Percentiles rank a stretch among this genome's conserved stretches.
These are phyloP conservation scores for Mormoops blainvillei DNA, from an alignment of 2,113 vertebrate species.

Conservation along the genomic window DNA sequence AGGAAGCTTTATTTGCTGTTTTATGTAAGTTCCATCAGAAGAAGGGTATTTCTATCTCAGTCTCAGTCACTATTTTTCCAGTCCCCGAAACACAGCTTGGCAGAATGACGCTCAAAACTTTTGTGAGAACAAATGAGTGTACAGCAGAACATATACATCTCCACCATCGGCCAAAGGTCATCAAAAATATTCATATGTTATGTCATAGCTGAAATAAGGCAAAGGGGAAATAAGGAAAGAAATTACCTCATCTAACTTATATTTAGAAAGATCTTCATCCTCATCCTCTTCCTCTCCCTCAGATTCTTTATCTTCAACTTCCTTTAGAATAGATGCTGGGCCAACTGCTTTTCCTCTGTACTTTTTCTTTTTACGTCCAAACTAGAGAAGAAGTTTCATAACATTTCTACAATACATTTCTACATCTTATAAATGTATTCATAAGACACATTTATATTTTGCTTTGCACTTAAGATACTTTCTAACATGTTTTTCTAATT, in stretches of 20 bases:
- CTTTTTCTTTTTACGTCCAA: constrained; percentile 99
- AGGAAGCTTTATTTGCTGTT: neutral
- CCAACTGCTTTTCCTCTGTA: constrained; percentile 89
- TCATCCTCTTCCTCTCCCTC: constrained; percentile 95
- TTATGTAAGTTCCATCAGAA: neutral
- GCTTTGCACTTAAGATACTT: neutral
- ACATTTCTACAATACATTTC: neutral
- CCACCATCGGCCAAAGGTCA: neutral
- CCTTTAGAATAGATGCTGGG: constrained; percentile 87
- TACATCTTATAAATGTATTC: too few species aligned
- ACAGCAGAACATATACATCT: neutral
- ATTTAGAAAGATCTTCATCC: constrained; percentile 97
- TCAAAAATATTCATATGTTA: neutral
- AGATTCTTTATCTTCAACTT: constrained; percentile 90
- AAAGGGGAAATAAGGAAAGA: neutral
- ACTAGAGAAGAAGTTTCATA: constrained; percentile 79
- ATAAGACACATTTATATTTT: neutral
- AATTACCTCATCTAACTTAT: constrained; percentile 92
- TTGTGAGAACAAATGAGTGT: neutral
- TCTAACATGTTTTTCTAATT: neutral
- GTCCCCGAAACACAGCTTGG: neutral
- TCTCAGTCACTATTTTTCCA: neutral
- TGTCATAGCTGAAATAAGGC: neutral
- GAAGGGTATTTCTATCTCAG: neutral
- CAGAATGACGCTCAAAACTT: neutral